A percentile compares a stretch with the other conserved stretches of the same genome.
Evolutionary conservation across 2,797 vertebrate species (phyloP).

Genomic region (Pipistrellus nathusii): DNA sequence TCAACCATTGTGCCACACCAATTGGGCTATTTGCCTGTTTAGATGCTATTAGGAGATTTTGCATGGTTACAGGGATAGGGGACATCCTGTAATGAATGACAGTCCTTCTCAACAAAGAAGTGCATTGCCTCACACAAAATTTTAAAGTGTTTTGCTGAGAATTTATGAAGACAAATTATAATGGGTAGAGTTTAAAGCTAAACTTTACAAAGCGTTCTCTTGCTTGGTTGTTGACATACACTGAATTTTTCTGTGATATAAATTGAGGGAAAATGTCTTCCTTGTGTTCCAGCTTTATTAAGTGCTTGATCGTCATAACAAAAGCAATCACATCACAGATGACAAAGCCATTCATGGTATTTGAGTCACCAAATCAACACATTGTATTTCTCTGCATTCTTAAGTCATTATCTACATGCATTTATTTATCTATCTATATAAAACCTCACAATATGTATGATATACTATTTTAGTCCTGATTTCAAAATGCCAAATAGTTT

Average conservation of each 20-base stretch:
- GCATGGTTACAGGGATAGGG: background rate
- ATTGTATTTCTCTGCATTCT: background rate
- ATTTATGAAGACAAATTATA: constrained; percentile 12
- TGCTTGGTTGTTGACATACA: background rate
- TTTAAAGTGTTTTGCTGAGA: constrained; percentile 27
- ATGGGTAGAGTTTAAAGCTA: background rate
- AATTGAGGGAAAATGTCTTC: background rate
- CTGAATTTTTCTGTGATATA: background rate
- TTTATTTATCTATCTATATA: background rate
- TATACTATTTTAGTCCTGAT: background rate
- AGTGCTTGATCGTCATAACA: background rate
- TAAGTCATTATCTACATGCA: background rate
- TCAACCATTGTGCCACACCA: too few species aligned
- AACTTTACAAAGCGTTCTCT: constrained; percentile 42
- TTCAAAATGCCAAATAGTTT: constrained; percentile 39
- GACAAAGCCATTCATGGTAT: background rate
- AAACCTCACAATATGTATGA: background rate
- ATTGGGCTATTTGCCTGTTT: background rate
- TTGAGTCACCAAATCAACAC: constrained; percentile 12
- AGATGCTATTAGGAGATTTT: background rate
- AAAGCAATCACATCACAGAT: background rate
- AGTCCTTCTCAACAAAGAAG: background rate
- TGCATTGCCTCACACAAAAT: background rate
- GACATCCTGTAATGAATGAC: background rate
- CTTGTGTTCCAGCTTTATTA: constrained; percentile 1